Conservation (phyloP, 2,113 vertebrate genomes). For the Phaetusa simplex region DNA sequence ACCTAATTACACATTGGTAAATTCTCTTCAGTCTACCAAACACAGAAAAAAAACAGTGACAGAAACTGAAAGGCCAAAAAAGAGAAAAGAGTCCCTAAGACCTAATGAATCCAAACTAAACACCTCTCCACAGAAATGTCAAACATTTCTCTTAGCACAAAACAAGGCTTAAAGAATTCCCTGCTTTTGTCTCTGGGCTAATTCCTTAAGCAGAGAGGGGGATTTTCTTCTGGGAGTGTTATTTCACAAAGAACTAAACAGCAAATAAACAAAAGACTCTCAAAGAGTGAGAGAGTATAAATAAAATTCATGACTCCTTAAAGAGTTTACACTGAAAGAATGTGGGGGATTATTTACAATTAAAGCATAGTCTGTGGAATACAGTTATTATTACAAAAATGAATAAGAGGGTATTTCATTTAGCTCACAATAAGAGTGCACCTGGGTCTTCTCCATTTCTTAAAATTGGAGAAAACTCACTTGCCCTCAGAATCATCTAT, state of each 20-base stretch:
- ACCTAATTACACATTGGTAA: slow-evolving; percentile 95
- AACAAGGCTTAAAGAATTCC: slow-evolving; percentile 92
- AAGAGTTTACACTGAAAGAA: slow-evolving; percentile 87
- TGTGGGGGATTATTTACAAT: slow-evolving; percentile 84
- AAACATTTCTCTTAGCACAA: slow-evolving; percentile 92
- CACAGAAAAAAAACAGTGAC: slow-evolving; percentile 85
- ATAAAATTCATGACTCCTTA: slow-evolving; percentile 90
- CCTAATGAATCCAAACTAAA: slow-evolving; percentile 99
- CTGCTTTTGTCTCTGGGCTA: slow-evolving; percentile 91
- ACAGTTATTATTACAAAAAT: slow-evolving; percentile 77
- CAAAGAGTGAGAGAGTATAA: slow-evolving; percentile 86
- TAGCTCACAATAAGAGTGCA: slow-evolving; percentile 67
- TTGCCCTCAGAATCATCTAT: slow-evolving; percentile 19
- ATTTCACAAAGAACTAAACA: slow-evolving; percentile 87
- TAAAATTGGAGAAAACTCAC: slow-evolving; percentile 44
- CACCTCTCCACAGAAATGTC: slow-evolving; percentile 91
- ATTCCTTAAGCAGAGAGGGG: slow-evolving; percentile 95
- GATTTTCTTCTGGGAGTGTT: slow-evolving; percentile 86
- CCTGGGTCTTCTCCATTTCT: slow-evolving; percentile 65
- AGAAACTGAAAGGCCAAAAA: slow-evolving; percentile 83
- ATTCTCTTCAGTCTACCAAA: slow-evolving; percentile 90
- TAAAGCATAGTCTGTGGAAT: slow-evolving; percentile 77
- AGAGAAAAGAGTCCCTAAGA: slow-evolving; percentile 85
- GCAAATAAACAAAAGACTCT: slow-evolving; percentile 89
- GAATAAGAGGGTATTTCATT: slow-evolving; percentile 69